Conservation (phyloP, 2,797 vertebrate genomes). For the Anisognathus igniventris region DNA sequence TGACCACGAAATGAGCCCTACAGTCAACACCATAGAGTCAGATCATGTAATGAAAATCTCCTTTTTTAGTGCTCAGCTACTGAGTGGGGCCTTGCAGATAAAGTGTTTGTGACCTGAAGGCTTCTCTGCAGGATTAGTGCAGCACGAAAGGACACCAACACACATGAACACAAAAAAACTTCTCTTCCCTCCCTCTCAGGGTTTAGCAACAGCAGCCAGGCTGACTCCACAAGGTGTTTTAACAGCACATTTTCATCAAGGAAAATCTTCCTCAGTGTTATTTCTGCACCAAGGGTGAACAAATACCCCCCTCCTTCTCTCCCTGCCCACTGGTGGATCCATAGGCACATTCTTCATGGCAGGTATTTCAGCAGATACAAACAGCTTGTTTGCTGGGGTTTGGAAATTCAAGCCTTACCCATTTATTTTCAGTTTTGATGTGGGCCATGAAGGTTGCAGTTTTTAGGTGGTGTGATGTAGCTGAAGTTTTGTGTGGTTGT, state of each 20-base stretch:
- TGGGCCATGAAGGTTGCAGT: background rate
- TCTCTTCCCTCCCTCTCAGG: background rate
- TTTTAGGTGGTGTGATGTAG: background rate
- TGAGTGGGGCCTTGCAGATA: background rate
- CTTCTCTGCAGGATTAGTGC: background rate
- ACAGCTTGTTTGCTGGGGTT: background rate
- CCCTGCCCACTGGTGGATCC: background rate
- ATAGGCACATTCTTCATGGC: background rate
- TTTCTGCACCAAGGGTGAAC: background rate
- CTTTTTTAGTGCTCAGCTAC: background rate
- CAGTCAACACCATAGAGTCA: background rate
- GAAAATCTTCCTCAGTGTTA: background rate
- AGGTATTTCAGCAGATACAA: background rate
- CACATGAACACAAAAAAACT: fast-evolving
- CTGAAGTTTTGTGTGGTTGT: background rate
- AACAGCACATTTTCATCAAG: background rate
- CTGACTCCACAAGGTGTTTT: background rate
- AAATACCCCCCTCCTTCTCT: background rate
- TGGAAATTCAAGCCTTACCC: background rate
- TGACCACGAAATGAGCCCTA: background rate
- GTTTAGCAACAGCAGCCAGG: background rate
- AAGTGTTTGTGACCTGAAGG: background rate
- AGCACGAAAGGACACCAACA: background rate
- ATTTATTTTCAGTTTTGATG: background rate
- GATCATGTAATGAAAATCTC: background rate